These are phyloP conservation scores for Clarias magur DNA, from an alignment of 2,113 vertebrate species.

Conservation along the genomic window DNA sequence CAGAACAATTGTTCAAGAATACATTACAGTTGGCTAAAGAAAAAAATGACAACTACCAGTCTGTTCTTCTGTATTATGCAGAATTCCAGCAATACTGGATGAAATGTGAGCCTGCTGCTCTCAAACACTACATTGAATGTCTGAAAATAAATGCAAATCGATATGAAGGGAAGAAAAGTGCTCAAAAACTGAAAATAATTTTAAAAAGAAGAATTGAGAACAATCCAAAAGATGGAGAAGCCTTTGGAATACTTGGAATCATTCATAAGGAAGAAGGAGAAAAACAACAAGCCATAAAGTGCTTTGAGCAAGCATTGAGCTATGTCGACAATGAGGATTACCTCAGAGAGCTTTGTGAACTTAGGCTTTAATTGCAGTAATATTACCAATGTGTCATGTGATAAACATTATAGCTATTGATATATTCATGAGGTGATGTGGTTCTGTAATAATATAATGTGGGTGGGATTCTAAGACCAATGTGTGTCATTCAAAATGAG, in stretches of 20 bases:
- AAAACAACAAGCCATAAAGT: slow-evolving; percentile 43
- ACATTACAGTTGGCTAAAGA: not conserved
- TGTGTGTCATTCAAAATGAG: no score
- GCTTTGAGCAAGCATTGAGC: slow-evolving; percentile 51
- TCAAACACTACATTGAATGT: slow-evolving; percentile 47
- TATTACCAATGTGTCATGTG: not conserved
- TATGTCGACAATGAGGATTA: slow-evolving; percentile 27
- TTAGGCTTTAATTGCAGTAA: slow-evolving; percentile 48
- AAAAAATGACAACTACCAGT: slow-evolving; percentile 6
- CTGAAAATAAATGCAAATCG: slow-evolving; percentile 7
- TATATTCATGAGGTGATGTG: not conserved
- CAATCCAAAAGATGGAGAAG: slow-evolving; percentile 41
- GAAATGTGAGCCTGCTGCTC: slow-evolving; percentile 39
- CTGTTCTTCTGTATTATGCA: slow-evolving; percentile 7
- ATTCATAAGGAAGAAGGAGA: slow-evolving; percentile 46
- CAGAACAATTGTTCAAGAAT: slow-evolving; percentile 53
- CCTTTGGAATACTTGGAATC: slow-evolving; percentile 51
- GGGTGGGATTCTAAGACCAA: no score
- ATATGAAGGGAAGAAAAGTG: not conserved
- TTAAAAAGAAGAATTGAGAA: slow-evolving; percentile 20
- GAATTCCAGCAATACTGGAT: slow-evolving; percentile 37
- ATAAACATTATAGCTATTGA: not conserved
- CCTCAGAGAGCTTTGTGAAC: slow-evolving; percentile 51
- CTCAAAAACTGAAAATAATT: slow-evolving; percentile 17
- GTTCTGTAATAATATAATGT: no score